Evolutionary conservation across 2,797 vertebrate species (phyloP).

Genomic region (Artibeus jamaicensis): DNA sequence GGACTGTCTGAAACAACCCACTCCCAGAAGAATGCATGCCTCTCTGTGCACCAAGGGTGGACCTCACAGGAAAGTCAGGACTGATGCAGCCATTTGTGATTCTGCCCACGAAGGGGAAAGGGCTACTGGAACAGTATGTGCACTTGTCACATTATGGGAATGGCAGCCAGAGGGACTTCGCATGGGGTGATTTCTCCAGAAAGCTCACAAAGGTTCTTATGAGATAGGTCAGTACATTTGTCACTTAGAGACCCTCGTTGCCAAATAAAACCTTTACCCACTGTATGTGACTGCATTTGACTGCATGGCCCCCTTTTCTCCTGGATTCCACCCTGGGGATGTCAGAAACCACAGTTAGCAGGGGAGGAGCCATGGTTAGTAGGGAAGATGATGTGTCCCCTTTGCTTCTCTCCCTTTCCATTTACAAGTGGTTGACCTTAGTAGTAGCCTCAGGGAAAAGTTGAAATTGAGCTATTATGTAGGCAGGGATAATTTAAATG

Average conservation of each 20-base stretch:
- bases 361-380: neutral
- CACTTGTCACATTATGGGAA: neutral
- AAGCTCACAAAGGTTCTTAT: neutral
- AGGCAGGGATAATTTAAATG: conserved; percentile 11
- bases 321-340: neutral
- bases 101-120: neutral
- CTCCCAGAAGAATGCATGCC: neutral
- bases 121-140: neutral
- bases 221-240: neutral
- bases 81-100: neutral
- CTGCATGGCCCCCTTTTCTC: neutral
- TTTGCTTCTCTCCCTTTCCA: neutral
- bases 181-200: neutral
- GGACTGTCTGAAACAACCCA: neutral
- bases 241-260: neutral
- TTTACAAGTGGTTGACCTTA: neutral
- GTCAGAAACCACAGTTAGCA: neutral
- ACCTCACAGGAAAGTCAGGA: neutral
- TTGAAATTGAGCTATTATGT: neutral
- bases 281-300: neutral
- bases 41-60: neutral
- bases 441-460: neutral
- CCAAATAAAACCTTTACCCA: neutral
- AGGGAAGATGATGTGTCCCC: neutral
- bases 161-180: neutral